Base-by-base conservation (phyloP, 2,888 invertebrate genomes). In the Rhimphoctona megacephalus region DNA sequence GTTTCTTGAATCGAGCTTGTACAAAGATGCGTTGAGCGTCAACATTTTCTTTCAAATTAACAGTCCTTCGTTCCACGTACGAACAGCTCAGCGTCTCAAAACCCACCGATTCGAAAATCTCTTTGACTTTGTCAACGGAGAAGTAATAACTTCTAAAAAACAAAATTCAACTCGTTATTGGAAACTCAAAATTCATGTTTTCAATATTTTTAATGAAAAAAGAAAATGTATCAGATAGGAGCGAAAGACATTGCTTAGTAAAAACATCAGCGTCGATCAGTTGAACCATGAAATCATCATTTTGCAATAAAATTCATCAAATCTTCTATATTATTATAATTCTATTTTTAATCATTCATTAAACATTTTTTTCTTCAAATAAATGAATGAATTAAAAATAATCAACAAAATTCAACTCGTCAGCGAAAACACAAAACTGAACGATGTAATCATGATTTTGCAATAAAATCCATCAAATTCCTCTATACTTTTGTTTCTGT, bases 1-100 rank as follows among this genome's bases (percentile, higher is more conserved):
- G 39, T 25, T 97, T 97, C 46, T 92, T 94, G 91, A 98, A 98
- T 95, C 98, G 98, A 6, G 97, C 98, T 94, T 99, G 99, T 0
- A 99, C 96, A 95, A 99, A 99, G 90, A 98, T 97, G 87, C 99
- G 96, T 0, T 98, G 98, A 0, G 98, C 98, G 95, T 98, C 97
- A 70, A 99, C 95, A 14, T 97, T 97, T 95, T 99, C 98, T 92
- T 99, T 99, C 79, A 97, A 95, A 94, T 99, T 99, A 0, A 99
- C 95, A 0, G 99, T 99, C 79, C 98, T 96, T 49, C 99, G 95
- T 91, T 98, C 96, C 3, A 99, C 96, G 93, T 99, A 99, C 0
- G 96, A 96, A 92, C 97, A 97, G 80, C 95, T 95, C 0, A 96
- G 89, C 1, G 96, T 95, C 89, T 96, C 95, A 94, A 98, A 99